A percentile compares a stretch with the other conserved stretches of the same genome.
Conservation (phyloP, 2,888 invertebrate genomes). For the Polyommatus icarus region DNA sequence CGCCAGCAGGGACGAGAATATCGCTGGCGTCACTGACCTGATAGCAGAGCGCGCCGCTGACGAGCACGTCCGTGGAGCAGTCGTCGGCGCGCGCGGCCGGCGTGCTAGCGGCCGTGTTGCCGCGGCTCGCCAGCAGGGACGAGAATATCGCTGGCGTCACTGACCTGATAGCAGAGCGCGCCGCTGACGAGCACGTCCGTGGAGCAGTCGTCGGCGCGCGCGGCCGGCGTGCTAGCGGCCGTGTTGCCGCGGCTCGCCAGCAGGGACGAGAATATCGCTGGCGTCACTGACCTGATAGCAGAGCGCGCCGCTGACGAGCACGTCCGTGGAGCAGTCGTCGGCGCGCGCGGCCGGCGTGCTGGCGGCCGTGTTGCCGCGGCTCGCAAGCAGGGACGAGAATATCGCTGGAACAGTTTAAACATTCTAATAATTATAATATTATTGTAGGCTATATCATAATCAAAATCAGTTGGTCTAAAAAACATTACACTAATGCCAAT, state of each 20-base stretch:
- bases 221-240: constrained; percentile 85
- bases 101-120: constrained; percentile 86
- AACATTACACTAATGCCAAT: too few relatives aligned
- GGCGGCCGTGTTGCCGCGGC: constrained; percentile 87
- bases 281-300: constrained; percentile 87
- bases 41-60: too few relatives aligned
- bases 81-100: too few relatives aligned
- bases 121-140: too few relatives aligned
- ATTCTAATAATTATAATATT: too few relatives aligned
- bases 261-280: too few relatives aligned
- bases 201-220: constrained; percentile 80
- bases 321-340: constrained; percentile 84
- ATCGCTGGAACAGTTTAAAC: constrained; percentile 78
- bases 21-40: constrained; percentile 76
- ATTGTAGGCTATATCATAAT: too few relatives aligned
- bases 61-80: too few relatives aligned
- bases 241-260: constrained; percentile 85
- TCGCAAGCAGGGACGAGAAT: constrained; percentile 81
- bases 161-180: constrained; percentile 91
- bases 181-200: constrained; percentile 88
- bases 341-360: constrained; percentile 81
- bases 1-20: too few relatives aligned
- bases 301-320: constrained; percentile 88
- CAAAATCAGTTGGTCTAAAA: too few relatives aligned
- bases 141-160: too few relatives aligned